These are phyloP conservation scores for Gephyroberyx darwinii DNA, from an alignment of 2,797 vertebrate species.

Conservation along the genomic window DNA sequence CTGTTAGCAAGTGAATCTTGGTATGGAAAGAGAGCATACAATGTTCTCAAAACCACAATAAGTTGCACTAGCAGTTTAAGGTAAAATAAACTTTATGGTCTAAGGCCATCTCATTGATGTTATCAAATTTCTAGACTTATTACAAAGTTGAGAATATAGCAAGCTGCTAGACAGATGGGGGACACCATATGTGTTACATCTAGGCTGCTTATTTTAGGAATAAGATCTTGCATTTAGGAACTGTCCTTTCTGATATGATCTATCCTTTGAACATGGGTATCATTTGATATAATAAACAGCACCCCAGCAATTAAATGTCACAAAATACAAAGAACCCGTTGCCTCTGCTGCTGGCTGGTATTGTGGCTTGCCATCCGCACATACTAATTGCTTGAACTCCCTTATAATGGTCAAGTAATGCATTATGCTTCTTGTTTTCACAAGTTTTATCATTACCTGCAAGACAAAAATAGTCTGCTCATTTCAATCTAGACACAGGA, in stretches of 20 bases:
- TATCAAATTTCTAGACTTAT: too few species aligned
- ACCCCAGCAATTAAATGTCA: neutral
- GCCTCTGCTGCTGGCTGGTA: too few species aligned
- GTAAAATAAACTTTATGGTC: too few species aligned
- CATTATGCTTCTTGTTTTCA: neutral
- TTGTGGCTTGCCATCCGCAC: neutral
- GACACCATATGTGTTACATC: too few species aligned
- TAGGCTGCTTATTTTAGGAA: too few species aligned
- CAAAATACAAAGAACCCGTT: neutral
- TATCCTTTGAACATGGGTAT: neutral
- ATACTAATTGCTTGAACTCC: neutral
- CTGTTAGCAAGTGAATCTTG: neutral
- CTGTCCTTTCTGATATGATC: too few species aligned
- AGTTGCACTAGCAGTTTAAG: too few species aligned
- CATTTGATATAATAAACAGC: neutral
- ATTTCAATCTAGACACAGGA: constrained; percentile 1
- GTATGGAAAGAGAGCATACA: neutral
- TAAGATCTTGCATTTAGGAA: too few species aligned
- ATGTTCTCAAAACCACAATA: neutral
- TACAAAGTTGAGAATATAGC: too few species aligned
- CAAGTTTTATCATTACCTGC: neutral
- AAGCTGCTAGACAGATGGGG: too few species aligned
- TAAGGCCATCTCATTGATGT: too few species aligned
- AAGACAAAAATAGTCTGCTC: neutral
- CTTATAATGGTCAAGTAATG: neutral